These are phyloP conservation scores for Botia kubotai DNA, from an alignment of 2,797 vertebrate species.

Conservation along the genomic window DNA sequence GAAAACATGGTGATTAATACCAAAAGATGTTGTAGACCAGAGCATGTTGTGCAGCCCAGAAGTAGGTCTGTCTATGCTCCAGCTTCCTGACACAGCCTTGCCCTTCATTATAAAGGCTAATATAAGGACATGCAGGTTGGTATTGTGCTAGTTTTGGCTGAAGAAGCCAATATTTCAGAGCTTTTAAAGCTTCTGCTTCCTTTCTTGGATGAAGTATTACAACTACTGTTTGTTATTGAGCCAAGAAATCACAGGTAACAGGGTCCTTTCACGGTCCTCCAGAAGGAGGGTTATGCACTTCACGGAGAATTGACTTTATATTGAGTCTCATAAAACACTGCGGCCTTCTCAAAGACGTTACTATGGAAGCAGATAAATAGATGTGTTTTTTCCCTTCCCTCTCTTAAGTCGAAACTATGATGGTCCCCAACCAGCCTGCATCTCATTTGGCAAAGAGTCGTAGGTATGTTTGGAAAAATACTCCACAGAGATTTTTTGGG, in stretches of 20 bases:
- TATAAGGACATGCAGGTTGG: constrained; percentile 21
- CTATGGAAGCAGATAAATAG: constrained; percentile 64
- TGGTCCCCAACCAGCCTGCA: constrained; percentile 55
- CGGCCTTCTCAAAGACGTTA: constrained; percentile 56
- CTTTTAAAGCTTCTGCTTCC: constrained; percentile 49
- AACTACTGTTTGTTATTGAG: constrained; percentile 62
- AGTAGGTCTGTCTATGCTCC: neutral
- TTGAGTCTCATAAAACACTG: constrained; percentile 62
- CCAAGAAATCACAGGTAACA: constrained; percentile 59
- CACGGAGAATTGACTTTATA: constrained; percentile 64
- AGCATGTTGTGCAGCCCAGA: neutral
- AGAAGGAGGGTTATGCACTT: constrained; percentile 57
- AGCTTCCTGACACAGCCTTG: neutral
- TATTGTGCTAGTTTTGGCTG: constrained; percentile 46
- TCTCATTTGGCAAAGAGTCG: constrained; percentile 52
- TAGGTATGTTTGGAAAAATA: constrained; percentile 59
- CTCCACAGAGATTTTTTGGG: constrained; percentile 61
- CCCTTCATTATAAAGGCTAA: constrained; percentile 19
- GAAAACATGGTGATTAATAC: neutral
- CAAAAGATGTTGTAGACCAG: neutral
- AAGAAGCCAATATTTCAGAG: constrained; percentile 43
- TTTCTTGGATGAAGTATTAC: constrained; percentile 55
- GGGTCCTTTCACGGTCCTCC: constrained; percentile 47
- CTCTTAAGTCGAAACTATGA: constrained; percentile 46
- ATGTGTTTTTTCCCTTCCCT: constrained; percentile 51